Base-by-base conservation (phyloP, 2,888 invertebrate species). In the Cheilosia soror region DNA sequence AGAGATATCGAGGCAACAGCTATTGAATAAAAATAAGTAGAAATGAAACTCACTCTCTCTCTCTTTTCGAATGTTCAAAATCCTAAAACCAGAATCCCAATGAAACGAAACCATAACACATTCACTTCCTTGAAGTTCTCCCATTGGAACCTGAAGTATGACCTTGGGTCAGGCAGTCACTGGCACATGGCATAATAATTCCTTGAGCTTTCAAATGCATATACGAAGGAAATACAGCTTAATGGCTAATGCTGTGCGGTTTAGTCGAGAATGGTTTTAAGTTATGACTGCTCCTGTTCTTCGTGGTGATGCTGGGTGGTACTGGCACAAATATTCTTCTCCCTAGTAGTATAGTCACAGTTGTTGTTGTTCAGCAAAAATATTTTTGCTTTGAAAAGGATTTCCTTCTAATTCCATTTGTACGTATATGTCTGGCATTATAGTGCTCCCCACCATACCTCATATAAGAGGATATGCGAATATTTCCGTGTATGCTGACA, bases 181-280 rank as follows among this genome's bases (percentile, higher is more conserved):
- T 76, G 49, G 80, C 85, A 85, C 76, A 72, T 85, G 76, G 57
- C 71, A 81, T 81, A 76, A 85, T 81, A 80, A 81, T 81, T 85
- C 85, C 81, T 81, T 62, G 27, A 85, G 71, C 85, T 85, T 85
- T 85, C 85, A 81, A 71, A 76, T 76, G 68, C 76, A 85, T 72
- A 65, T 63, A 49, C 71, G 57, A 63, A 72, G 62, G 68, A 55
- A 77, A 76, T 76, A 76, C 85, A 85, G 76, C 76, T 85, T 85
- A 81, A 85, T 81, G 71, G 85, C 85, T 85, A 85, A 85, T 85
- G 76, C 80, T 76, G 69, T 85, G 85, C 80, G 85, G 85, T 85
- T 85, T 68, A 77, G 85, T 85, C 71, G 66, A 81, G 85, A 77
- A 85, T 72, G 85, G 85, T 81, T 71, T 81, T 81, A 85, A 80